Evolutionary conservation across 2,888 invertebrate genomes (phyloP), one percentile per base, ranked within the genome.

Genomic region (Podotricha telesiphe): DNA sequence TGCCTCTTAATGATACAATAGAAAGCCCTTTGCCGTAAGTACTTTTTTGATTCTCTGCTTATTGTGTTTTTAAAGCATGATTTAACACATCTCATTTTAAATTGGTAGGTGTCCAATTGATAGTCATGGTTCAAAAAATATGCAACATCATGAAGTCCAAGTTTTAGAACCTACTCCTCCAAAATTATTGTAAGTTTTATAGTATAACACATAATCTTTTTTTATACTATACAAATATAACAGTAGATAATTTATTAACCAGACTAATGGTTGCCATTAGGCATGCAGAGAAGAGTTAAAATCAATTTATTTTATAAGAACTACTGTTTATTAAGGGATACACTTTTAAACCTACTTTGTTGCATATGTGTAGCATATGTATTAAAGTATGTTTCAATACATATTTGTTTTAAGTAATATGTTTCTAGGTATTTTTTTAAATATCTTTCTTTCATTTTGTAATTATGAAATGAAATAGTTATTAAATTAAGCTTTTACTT

Each of bases 111-210:
- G 22, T 42, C n/a, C 22, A 22, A 13, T 22, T 45, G 22, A 45
- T n/a, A 45, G 11, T 22, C 22, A 28, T n/a, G 22, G 17, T 58
- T 17, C 51, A 61, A 61, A 66, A 22, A n/a, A 15, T 58, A 20
- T 34, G 37, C 22, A 58, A 51, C 3, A 19, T 42, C 20, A 42
- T 42, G 19, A 59, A 40, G 15, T 48, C 19, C 20, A 50, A 19
- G 53, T 50, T 63, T 48, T 50, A 53, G 73, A 74, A 68, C 74
- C 74, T 20, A 65, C 50, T 47, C 59, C 69, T 42, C 71, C 74
- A 62, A 68, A 64, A 58, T 47, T 70, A 19, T 64, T 69, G 69
- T 73, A 74, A 69, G 76, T 73, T 55, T 70, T 65, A 40, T 56
- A 58, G n/a, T 56, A 42, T 68, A n/a, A 50, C 15, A 17, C 65